A percentile compares a stretch with the other conserved stretches of the same genome.
These are phyloP conservation scores for Drosophila malerkotliana DNA, from an alignment of 1,140 invertebrate species.

Conservation along the genomic window DNA sequence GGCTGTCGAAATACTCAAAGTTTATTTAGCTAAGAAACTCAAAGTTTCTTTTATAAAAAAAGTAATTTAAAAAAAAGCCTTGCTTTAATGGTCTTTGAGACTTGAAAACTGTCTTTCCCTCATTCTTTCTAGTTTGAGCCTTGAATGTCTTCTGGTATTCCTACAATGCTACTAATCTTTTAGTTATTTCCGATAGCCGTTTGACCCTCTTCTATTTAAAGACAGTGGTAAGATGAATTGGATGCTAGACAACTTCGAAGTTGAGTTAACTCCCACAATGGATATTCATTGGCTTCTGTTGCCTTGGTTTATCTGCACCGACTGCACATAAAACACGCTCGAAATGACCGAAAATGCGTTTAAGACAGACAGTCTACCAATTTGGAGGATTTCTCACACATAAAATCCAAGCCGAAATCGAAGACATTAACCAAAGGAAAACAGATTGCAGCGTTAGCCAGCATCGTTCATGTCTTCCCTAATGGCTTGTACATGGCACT, in stretches of 20 bases:
- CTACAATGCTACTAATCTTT: neutral
- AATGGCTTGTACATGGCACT: constrained; percentile 62
- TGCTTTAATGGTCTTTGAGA: no score
- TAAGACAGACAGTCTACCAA: constrained; percentile 46
- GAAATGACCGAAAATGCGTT: constrained; percentile 59
- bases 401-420: constrained; percentile 65
- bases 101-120: no score
- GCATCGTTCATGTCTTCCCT: constrained; percentile 69
- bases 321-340: constrained; percentile 61
- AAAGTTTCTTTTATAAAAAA: no score
- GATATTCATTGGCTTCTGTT: constrained; percentile 50
- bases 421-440: constrained; percentile 68
- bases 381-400: constrained; percentile 70
- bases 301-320: constrained; percentile 61
- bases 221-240: constrained; percentile 37
- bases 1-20: no score
- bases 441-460: constrained; percentile 50
- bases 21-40: no score
- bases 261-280: constrained; percentile 67
- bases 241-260: constrained; percentile 28
- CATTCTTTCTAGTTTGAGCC: neutral
- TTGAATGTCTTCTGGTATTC: neutral
- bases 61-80: no score
- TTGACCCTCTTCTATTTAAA: constrained; percentile 4
- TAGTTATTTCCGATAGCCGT: neutral